Conservation (phyloP, 2,888 invertebrate genomes). For the Hyles lineata region DNA sequence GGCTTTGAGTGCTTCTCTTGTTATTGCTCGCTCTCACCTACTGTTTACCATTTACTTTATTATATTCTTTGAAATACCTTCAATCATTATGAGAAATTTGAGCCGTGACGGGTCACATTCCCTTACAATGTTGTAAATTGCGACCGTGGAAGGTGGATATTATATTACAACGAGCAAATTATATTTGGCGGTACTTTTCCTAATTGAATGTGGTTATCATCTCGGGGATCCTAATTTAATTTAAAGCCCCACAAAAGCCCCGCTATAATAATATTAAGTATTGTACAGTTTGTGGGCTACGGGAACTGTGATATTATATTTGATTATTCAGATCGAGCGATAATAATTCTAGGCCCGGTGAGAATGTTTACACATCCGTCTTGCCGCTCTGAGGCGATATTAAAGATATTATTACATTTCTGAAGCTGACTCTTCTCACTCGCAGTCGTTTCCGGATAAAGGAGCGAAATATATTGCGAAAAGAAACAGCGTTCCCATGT, state of each 20-base stretch:
- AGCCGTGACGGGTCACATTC: slow-evolving; percentile 51
- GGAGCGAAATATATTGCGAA: slow-evolving; percentile 44
- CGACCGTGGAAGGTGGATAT: slow-evolving; percentile 42
- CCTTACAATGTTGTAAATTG: slow-evolving; percentile 47
- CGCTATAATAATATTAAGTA: slow-evolving; percentile 36
- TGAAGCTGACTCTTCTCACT: slow-evolving; percentile 52
- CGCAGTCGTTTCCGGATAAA: slow-evolving; percentile 51
- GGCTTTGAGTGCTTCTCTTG: slow-evolving; percentile 3
- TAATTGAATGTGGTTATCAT: slow-evolving; percentile 52
- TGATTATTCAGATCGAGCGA: slow-evolving; percentile 36
- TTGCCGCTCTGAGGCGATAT: slow-evolving; percentile 54
- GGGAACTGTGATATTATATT: neutral
- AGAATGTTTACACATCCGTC: slow-evolving; percentile 66
- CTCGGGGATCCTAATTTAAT: slow-evolving; percentile 46
- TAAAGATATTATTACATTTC: slow-evolving; percentile 73
- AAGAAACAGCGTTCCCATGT: slow-evolving; percentile 43
- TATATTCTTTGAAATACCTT: slow-evolving; percentile 41
- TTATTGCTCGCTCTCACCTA: neutral
- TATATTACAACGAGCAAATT: slow-evolving; percentile 47
- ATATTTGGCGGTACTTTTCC: slow-evolving; percentile 47
- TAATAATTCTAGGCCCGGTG: slow-evolving; percentile 57
- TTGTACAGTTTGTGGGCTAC: slow-evolving; percentile 19
- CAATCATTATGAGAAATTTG: slow-evolving; percentile 54
- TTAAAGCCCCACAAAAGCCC: slow-evolving; percentile 39
- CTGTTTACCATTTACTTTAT: slow-evolving; percentile 46